Conservation (phyloP, 1,140 invertebrate genomes). For the Conus ventricosus region DNA sequence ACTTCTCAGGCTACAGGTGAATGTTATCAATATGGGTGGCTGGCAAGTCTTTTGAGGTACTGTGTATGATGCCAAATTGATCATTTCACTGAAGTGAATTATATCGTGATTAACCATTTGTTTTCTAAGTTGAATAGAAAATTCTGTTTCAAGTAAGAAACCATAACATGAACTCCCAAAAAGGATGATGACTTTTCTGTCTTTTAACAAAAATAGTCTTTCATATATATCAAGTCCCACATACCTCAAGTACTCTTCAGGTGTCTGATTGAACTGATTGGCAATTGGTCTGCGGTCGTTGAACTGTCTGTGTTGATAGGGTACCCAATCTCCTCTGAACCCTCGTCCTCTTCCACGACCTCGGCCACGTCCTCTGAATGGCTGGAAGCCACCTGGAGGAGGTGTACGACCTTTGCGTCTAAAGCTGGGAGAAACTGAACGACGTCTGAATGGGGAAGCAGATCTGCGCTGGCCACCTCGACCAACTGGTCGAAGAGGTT, state of each 20-base stretch:
- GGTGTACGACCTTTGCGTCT: constrained; percentile 72
- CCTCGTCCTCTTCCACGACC: constrained; percentile 70
- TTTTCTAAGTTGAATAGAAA: too few relatives aligned
- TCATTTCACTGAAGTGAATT: too few relatives aligned
- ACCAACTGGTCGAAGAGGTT: constrained; percentile 43
- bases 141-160: too few relatives aligned
- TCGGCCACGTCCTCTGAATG: constrained; percentile 7
- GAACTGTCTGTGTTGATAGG: constrained; percentile 15
- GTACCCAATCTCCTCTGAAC: constrained; percentile 28
- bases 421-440: constrained; percentile 23
- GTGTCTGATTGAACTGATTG: constrained; percentile 27
- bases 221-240: neutral
- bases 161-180: too few relatives aligned
- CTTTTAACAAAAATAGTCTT: too few relatives aligned
- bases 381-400: constrained; percentile 66
- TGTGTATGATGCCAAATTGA: too few relatives aligned
- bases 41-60: too few relatives aligned
- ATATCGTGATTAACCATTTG: too few relatives aligned
- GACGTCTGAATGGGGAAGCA: constrained; percentile 5
- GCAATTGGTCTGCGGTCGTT: neutral
- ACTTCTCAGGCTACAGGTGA: too few relatives aligned
- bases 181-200: too few relatives aligned
- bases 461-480: constrained; percentile 34
- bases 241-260: constrained; percentile 18
- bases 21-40: too few relatives aligned